Percentiles rank a stretch among this genome's conserved stretches.
Conservation (phyloP, 2,888 invertebrate genomes). For the Apodemia zela region DNA sequence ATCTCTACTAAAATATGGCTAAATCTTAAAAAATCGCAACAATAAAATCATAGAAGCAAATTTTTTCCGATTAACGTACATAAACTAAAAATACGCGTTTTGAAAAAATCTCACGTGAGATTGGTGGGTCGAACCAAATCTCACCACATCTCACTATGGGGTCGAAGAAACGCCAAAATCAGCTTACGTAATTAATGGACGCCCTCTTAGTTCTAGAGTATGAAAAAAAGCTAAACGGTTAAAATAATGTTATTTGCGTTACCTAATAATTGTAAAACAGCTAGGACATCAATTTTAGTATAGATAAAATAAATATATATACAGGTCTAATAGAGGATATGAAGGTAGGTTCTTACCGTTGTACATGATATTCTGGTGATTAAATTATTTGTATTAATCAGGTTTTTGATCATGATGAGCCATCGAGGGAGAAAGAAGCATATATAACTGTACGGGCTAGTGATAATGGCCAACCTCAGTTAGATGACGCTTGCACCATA, state of each 20-base stretch:
- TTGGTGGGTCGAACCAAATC: too few relatives aligned
- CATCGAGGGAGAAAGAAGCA: conserved; percentile 88
- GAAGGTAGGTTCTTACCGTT: conserved; percentile 28
- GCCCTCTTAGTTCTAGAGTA: too few relatives aligned
- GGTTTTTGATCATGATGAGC: conserved; percentile 94
- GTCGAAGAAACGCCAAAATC: too few relatives aligned
- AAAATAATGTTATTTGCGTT: background rate
- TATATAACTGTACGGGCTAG: conserved; percentile 94
- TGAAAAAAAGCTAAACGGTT: background rate
- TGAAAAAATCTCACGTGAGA: too few relatives aligned
- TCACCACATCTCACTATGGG: too few relatives aligned
- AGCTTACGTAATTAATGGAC: too few relatives aligned
- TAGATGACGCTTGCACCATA: conserved; percentile 96
- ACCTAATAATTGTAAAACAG: too few relatives aligned
- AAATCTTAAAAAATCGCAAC: too few relatives aligned
- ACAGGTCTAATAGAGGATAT: conserved; percentile 23
- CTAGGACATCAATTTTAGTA: background rate
- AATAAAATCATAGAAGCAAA: too few relatives aligned
- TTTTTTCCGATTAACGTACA: too few relatives aligned
- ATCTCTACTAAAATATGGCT: too few relatives aligned
- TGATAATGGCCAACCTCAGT: conserved; percentile 93
- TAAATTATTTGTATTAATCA: conserved; percentile 45
- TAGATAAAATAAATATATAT: background rate
- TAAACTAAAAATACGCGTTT: too few relatives aligned
- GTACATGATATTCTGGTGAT: conserved; percentile 10